Evolutionary conservation across 2,797 vertebrate species (phyloP).

Genomic region (Sparus aurata): DNA sequence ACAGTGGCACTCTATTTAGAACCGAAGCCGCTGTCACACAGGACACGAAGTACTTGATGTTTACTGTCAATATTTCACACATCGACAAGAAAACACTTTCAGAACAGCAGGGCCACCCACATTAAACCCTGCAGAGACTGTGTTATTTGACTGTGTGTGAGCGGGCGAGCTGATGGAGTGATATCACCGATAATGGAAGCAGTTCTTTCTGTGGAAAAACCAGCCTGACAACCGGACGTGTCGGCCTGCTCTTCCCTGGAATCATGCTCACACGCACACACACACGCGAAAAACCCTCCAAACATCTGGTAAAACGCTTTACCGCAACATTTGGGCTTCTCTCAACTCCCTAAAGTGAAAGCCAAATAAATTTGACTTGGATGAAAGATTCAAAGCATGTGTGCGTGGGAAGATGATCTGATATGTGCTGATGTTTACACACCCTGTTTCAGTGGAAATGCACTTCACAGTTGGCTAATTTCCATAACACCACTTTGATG

Average conservation of each 20-base stretch:
- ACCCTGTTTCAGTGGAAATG: slow-evolving; percentile 44
- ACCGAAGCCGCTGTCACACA: neutral
- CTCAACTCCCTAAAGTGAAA: neutral
- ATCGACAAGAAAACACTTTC: slow-evolving; percentile 3
- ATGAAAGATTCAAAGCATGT: neutral
- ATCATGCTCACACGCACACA: slow-evolving; percentile 8
- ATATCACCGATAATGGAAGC: slow-evolving; percentile 6
- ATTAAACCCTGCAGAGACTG: neutral
- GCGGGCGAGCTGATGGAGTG: neutral
- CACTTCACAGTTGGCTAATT: neutral
- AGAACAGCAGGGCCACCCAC: slow-evolving; percentile 11
- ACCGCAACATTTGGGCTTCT: neutral
- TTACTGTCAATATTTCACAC: slow-evolving; percentile 38
- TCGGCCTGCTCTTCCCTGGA: slow-evolving; percentile 31
- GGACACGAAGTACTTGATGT: slow-evolving; percentile 5
- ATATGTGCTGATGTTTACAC: slow-evolving; percentile 11
- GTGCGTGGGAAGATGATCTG: neutral
- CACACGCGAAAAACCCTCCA: slow-evolving; percentile 5
- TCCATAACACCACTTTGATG: slow-evolving; percentile 14
- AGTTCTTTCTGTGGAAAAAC: slow-evolving; percentile 42
- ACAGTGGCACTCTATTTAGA: no score
- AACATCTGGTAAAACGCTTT: slow-evolving; percentile 22
- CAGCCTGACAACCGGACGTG: neutral
- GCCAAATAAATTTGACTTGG: neutral
- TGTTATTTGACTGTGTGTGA: neutral